Percentiles rank a stretch among this genome's conserved stretches.
phyloP scores from a whole-genome alignment of 2,797 vertebrate species.

The Labeo calbasu region DNA sequence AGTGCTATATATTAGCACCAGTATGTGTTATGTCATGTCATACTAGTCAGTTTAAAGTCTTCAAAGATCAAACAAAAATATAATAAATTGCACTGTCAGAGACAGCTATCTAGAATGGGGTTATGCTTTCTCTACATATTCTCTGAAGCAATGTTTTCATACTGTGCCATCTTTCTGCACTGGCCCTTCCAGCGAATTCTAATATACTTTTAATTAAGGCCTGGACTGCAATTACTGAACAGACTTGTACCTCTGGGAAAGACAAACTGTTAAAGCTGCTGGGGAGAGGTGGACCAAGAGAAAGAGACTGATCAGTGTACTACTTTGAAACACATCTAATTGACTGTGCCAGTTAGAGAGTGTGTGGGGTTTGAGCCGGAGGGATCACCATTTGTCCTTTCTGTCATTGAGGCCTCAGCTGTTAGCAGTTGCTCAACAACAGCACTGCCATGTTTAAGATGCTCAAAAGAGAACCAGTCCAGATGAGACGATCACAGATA shows the following conservation, averaged over 20 bases:
- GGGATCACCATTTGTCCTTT: constrained; percentile 51
- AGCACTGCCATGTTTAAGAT: constrained; percentile 13
- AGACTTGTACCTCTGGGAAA: constrained; percentile 50
- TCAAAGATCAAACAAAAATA: background rate
- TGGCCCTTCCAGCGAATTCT: constrained; percentile 40
- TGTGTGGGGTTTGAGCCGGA: constrained; percentile 23
- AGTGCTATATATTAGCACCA: constrained; percentile 2
- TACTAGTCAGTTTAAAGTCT: background rate
- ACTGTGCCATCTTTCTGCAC: constrained; percentile 1
- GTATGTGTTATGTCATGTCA: background rate
- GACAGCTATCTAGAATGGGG: background rate
- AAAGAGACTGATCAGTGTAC: constrained; percentile 8
- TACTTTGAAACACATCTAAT: constrained; percentile 48
- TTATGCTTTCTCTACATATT: constrained; percentile 31
- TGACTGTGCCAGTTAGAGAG: constrained; percentile 25
- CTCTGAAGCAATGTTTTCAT: constrained; percentile 31
- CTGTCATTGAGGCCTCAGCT: constrained; percentile 51
- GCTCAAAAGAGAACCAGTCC: constrained; percentile 1
- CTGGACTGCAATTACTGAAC: constrained; percentile 33
- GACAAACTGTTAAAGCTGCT: constrained; percentile 44
- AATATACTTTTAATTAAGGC: constrained; percentile 52
- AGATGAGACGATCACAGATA: constrained; percentile 25
- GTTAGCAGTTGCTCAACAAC: constrained; percentile 39
- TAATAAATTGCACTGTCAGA: constrained; percentile 4
- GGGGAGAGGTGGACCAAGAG: constrained; percentile 25